Base-by-base conservation (phyloP, 2,797 vertebrate genomes). In the Enteromius radiatus region DNA sequence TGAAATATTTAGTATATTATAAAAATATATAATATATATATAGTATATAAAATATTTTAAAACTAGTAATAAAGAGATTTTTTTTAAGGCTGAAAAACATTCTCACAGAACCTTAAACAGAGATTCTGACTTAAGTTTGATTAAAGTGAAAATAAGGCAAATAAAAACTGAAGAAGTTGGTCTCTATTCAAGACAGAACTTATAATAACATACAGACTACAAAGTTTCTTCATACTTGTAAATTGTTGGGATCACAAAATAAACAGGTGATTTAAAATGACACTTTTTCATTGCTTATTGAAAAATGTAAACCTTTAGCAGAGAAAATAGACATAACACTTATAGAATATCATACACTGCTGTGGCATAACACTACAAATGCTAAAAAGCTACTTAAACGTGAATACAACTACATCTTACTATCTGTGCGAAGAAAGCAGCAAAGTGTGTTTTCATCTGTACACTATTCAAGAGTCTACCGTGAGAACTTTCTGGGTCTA, bases 401-500 rank as follows among this genome's bases (percentile, higher is more conserved):
- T 79, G 21, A 79, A 26, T 28, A 23, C 17, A 54, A 19, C 11
- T 45, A 15, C 52, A 70, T 31, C 17, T 43, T 38, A 45, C 11
- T 68, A 59, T 59, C 41, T 59, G 17, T 43, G 49, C 9, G 9
- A 45, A 36, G 3, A 54, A 54, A 79, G 59, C 76, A 67, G 41
- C 49, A 68, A 68, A 47, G 54, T 45, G 36, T 7, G 3, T 61
- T 28, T 63, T 45, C 28, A 78, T 78, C 12, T 59, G 26, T 59
- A 56, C 41, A 69, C 23, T 12, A 80, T 15, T 67, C 11, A 70
- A 31, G 19, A 56, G 73, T 67, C 92, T 88, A 94, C 82, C 88
- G 89, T 52, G 93, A 95, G 89, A 95, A 92, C 75, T 92, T 91
- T 1, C 93, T 87, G 80, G 90, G 47, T 84, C 88, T 88, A 84